A percentile compares a stretch with the other conserved stretches of the same genome.
These are phyloP conservation scores for Emydura subglobosa DNA, from an alignment of 2,113 vertebrate species.

Conservation along the genomic window DNA sequence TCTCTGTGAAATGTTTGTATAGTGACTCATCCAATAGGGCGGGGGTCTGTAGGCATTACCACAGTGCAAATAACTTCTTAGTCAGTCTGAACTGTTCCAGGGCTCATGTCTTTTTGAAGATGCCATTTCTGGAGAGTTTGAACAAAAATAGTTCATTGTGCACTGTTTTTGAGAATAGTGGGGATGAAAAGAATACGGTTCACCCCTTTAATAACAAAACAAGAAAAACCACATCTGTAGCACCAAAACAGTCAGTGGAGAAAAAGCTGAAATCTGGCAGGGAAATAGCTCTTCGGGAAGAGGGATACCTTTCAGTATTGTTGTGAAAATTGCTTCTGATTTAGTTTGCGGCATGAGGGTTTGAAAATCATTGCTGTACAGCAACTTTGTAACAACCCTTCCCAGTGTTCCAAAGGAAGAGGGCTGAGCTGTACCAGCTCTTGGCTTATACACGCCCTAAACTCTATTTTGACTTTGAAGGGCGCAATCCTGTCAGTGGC, in stretches of 20 bases:
- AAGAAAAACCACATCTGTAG: background rate
- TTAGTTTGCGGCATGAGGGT: background rate
- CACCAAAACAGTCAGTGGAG: background rate
- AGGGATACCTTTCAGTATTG: no score
- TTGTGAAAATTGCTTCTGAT: accelerated
- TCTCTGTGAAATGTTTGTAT: background rate
- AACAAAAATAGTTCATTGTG: background rate
- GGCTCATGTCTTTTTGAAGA: background rate
- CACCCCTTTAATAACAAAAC: background rate
- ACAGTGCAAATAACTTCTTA: background rate
- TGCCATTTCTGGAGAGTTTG: background rate
- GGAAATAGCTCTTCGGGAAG: background rate
- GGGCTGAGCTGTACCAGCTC: background rate
- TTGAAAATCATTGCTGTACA: accelerated
- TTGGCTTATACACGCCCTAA: background rate
- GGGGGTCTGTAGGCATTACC: background rate
- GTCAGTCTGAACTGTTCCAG: background rate
- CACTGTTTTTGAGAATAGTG: no score
- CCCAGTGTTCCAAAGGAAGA: background rate
- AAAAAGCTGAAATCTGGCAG: background rate
- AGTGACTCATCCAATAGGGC: background rate
- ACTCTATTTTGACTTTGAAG: background rate
- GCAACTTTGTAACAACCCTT: background rate
- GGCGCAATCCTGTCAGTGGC: background rate
- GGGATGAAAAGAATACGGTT: background rate